Evolutionary conservation across 2,888 invertebrate species (phyloP).

Genomic region (Eupithecia subfuscata): DNA sequence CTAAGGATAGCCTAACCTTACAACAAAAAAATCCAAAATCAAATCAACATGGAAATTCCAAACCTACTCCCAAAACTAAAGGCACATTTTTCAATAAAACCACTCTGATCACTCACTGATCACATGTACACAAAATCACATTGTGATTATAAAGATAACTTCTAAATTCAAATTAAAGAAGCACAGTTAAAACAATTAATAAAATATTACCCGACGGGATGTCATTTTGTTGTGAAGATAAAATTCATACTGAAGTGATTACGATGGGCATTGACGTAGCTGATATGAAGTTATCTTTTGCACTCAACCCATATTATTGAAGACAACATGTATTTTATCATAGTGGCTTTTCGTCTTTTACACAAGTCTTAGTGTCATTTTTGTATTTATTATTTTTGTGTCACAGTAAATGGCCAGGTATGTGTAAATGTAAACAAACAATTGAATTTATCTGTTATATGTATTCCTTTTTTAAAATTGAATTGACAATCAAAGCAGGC

Average conservation of each 20-base stretch:
- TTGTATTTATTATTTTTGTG: conserved; percentile 12
- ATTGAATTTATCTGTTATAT: not conserved
- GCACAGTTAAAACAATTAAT: not conserved
- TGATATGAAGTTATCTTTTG: conserved; percentile 76
- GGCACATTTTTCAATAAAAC: conserved; percentile 26
- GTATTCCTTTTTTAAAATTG: conserved; percentile 3
- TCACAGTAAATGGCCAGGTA: conserved; percentile 21
- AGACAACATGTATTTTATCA: conserved; percentile 44
- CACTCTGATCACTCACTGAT: conserved; percentile 30
- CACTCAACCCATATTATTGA: conserved; percentile 56
- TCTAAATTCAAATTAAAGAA: conserved; percentile 7
- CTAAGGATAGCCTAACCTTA: not conserved
- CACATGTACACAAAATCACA: conserved; percentile 31
- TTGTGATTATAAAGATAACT: conserved; percentile 19
- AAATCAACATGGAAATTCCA: not conserved
- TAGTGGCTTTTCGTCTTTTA: conserved; percentile 56
- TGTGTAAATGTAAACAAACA: conserved; percentile 9
- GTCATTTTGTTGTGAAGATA: conserved; percentile 74
- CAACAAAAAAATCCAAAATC: not conserved
- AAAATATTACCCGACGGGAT: conserved; percentile 70
- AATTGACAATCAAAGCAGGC: conserved; percentile 12
- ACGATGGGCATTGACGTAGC: conserved; percentile 67
- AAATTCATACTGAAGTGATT: conserved; percentile 71
- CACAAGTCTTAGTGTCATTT: conserved; percentile 49
- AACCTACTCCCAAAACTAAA: conserved; percentile 25